phyloP scores from a whole-genome alignment of 2,797 vertebrate species.

The Macroramphosus scolopax region DNA sequence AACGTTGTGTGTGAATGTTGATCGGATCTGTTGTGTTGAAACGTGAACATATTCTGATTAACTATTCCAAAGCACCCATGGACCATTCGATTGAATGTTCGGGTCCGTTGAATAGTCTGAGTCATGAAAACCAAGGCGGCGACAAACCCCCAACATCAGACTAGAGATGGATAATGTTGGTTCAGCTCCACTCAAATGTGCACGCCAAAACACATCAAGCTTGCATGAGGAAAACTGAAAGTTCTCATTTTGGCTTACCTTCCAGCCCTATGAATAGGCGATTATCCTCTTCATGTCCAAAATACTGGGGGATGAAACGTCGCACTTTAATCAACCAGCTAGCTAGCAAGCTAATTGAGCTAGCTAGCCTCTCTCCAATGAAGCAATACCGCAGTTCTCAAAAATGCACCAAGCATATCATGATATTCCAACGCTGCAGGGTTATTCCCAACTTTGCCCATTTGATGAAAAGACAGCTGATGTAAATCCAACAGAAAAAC shows the following conservation, averaged over 20 bases:
- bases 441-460: constrained; percentile 75
- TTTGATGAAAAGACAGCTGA: constrained; percentile 64
- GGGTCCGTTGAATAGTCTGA: constrained; percentile 67
- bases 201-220: constrained; percentile 15
- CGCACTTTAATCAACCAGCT: constrained; percentile 74
- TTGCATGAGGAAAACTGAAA: constrained; percentile 5
- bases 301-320: constrained; percentile 76
- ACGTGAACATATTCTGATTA: neutral
- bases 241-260: constrained; percentile 66
- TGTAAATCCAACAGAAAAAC: constrained; percentile 68
- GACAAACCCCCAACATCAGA: constrained; percentile 65
- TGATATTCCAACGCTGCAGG: constrained; percentile 67
- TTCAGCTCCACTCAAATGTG: constrained; percentile 30
- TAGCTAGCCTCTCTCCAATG: constrained; percentile 76
- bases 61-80: constrained; percentile 2
- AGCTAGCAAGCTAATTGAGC: constrained; percentile 71
- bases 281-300: constrained; percentile 84
- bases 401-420: constrained; percentile 69
- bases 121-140: constrained; percentile 72
- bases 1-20: neutral
- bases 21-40: neutral
- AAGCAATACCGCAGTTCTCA: constrained; percentile 75
- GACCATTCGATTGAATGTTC: constrained; percentile 24
- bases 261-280: constrained; percentile 80
- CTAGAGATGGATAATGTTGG: constrained; percentile 56